Evolutionary conservation across 2,113 vertebrate genomes (phyloP).

Genomic region (Haemorhous mexicanus): DNA sequence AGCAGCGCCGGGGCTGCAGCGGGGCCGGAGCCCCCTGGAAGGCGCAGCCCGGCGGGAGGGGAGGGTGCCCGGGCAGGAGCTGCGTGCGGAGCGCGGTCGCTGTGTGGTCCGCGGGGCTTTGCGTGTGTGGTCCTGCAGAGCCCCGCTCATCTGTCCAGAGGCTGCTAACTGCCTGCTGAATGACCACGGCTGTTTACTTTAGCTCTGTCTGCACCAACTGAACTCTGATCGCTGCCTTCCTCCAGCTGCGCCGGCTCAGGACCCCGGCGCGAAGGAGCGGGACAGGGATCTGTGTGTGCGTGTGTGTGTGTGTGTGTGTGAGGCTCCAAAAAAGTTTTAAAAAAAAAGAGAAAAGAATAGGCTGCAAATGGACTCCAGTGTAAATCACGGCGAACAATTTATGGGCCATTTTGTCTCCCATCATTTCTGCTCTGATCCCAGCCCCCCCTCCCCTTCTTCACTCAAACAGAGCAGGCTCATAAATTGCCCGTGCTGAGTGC

Average conservation of each 20-base stretch:
- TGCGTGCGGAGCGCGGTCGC: conserved; percentile 81
- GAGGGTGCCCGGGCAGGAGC: conserved; percentile 51
- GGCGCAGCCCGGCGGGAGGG: conserved; percentile 62
- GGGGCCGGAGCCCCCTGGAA: conserved; percentile 34
- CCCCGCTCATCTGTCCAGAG: conserved; percentile 96
- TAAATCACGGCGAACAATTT: conserved; percentile 60
- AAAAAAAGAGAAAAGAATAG: background rate
- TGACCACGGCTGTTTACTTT: conserved; percentile 99
- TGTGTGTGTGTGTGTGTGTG: background rate
- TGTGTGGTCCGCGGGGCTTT: conserved; percentile 90
- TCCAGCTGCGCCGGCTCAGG: conserved; percentile 98
- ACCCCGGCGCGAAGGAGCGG: conserved; percentile 54
- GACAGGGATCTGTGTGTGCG: background rate
- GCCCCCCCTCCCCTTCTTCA: background rate
- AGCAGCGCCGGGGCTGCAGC: background rate
- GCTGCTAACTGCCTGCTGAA: conserved; percentile 95
- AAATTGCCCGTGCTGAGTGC: conserved; percentile 56
- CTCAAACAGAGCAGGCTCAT: conserved; percentile 52
- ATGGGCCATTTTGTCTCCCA: conserved; percentile 56
- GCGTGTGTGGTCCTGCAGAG: conserved; percentile 93
- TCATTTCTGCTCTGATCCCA: conserved; percentile 33
- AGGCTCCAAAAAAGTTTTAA: background rate
- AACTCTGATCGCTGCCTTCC: conserved; percentile 89
- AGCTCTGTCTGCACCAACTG: conserved; percentile 97
- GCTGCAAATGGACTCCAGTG: conserved; percentile 42